phyloP scores from a whole-genome alignment of 2,888 invertebrate genomes.

The Rugalucina vietnamica region DNA sequence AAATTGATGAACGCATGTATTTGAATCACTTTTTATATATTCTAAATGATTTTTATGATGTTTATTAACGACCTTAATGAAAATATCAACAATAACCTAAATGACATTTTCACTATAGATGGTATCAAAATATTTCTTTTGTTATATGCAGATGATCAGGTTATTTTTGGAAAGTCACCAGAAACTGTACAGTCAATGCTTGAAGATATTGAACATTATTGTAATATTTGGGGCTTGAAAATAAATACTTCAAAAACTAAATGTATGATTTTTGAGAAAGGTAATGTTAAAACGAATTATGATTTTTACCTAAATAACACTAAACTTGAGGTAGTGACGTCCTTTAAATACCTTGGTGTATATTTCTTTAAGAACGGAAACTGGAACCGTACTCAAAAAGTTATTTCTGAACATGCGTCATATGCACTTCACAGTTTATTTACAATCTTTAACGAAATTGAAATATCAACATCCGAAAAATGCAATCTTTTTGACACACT shows the following conservation, averaged over 20 bases:
- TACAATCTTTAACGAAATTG: neutral
- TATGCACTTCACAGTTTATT: neutral
- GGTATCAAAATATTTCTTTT: neutral
- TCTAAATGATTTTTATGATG: constrained; percentile 16
- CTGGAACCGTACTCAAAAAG: constrained; percentile 7
- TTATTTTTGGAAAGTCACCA: neutral
- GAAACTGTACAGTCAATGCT: constrained; percentile 6
- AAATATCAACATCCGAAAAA: neutral
- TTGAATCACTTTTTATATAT: too few species aligned
- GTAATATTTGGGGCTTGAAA: neutral
- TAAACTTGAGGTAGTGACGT: neutral
- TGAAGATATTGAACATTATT: constrained; percentile 7
- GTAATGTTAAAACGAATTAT: neutral
- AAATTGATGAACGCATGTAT: too few species aligned
- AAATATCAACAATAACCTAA: neutral
- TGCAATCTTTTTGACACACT: neutral
- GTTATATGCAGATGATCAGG: constrained; percentile 2
- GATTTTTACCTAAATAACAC: neutral
- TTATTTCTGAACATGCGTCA: constrained; percentile 1
- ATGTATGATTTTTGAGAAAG: neutral
- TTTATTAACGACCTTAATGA: neutral
- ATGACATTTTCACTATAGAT: neutral
- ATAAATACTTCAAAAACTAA: neutral
- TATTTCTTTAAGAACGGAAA: neutral
- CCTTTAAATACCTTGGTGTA: neutral